Conservation (phyloP, 2,888 invertebrate species). For the Papilio protenor region DNA sequence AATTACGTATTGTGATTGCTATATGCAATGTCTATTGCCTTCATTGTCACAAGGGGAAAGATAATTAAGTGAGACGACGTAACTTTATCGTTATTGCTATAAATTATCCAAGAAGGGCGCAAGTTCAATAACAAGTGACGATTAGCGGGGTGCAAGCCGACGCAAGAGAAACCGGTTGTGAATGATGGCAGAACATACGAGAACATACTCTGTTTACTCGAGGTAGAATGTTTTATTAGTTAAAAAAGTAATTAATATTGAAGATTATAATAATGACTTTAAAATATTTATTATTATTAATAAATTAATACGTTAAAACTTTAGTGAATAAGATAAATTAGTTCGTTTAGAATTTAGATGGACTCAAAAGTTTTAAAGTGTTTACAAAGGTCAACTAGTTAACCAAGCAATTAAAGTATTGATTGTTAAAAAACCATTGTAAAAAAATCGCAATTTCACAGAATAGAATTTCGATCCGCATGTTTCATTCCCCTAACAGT, state of each 20-base stretch:
- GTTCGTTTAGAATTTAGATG: too few species aligned
- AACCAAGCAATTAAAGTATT: background rate
- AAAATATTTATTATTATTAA: too few species aligned
- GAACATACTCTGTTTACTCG: background rate
- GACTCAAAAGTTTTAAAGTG: too few species aligned
- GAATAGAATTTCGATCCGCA: slow-evolving; percentile 47
- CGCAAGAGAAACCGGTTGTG: slow-evolving; percentile 53
- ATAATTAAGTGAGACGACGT: slow-evolving; percentile 45
- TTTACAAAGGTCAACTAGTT: too few species aligned
- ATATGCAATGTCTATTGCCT: slow-evolving; percentile 17
- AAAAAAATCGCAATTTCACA: background rate
- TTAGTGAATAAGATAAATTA: too few species aligned
- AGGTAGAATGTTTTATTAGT: background rate
- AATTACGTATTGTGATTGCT: background rate
- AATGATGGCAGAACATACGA: slow-evolving; percentile 53
- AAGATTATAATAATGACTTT: too few species aligned
- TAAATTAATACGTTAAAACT: too few species aligned
- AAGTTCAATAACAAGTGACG: slow-evolving; percentile 73
- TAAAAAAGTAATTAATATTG: background rate
- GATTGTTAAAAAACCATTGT: background rate
- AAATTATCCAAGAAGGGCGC: slow-evolving; percentile 63
- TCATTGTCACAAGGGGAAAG: slow-evolving; percentile 19
- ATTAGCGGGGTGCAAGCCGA: slow-evolving; percentile 64
- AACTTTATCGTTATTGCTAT: slow-evolving; percentile 55
- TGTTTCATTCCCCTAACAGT: slow-evolving; percentile 56